Base-by-base conservation (phyloP, 2,113 vertebrate genomes). In the Cinclus cinclus region DNA sequence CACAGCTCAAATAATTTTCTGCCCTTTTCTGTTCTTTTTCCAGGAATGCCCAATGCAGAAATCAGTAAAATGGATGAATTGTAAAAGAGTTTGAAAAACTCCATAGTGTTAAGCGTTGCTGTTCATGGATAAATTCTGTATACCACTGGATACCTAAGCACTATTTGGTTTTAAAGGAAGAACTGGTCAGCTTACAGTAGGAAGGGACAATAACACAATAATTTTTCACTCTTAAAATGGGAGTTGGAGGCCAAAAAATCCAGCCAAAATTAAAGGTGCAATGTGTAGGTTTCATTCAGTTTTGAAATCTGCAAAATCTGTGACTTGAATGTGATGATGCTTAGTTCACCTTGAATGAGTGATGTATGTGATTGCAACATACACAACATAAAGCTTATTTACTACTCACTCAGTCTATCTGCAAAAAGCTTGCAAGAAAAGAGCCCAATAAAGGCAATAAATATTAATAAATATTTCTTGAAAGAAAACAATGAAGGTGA, bases 341-440 rank as follows among this genome's bases (percentile, higher is more conserved):
- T 33, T 27, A 20, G 24, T 15, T 33, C 53, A 33, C 17, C 33
- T 52, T 18, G 37, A 59, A 60, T 42, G 21, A 87, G 9, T 11
- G 15, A 64, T 11, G 16, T 5, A 55, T 0, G 0, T 9, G 21
- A 68, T 5, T 68, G 63, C n/a, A 71, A 64, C 41, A 21, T 49
- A 85, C 37, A 50, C 11, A 86, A 90, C 77, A 85, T 6, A 64
- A 71, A 86, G 33, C 19, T 75, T 86, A 56, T 65, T 93, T 92
- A 44, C 56, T 31, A 49, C 50, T 80, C 35, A 49, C 50, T 80
- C 35, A 52, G 18, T 31, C 60, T n/a, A 22, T 21, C 50, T 77
- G 42, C 37, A 73, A 58, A 91, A 75, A 35, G 10, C 17, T 47
- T 84, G 41, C 49, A 87, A 73, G 41, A 83, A 89, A 87, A 46